Conservation (phyloP, 2,888 invertebrate genomes). For the Gandaritis pyraliata region DNA sequence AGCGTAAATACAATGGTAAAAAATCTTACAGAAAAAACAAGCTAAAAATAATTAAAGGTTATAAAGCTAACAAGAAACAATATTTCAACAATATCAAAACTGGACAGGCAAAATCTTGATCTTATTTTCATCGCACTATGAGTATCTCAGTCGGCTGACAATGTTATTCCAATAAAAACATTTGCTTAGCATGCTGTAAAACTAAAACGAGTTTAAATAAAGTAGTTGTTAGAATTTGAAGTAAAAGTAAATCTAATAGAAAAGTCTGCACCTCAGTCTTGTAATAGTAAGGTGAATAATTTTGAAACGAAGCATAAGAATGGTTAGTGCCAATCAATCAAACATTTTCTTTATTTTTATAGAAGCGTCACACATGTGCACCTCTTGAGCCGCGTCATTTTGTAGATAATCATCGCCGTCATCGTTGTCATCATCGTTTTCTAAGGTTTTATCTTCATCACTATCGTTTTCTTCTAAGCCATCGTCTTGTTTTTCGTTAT, state of each 20-base stretch:
- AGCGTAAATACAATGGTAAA: too few species aligned
- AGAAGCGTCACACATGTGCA: slow-evolving; percentile 57
- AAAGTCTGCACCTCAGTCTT: slow-evolving; percentile 4
- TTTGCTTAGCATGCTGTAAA: slow-evolving; percentile 28
- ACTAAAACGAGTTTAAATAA: neutral
- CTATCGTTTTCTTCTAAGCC: slow-evolving; percentile 47
- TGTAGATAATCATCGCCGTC: slow-evolving; percentile 47
- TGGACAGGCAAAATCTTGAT: neutral
- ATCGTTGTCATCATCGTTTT: slow-evolving; percentile 27
- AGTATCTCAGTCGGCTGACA: neutral
- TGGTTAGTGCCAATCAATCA: slow-evolving; percentile 69
- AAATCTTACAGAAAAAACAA: too few species aligned
- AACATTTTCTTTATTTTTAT: slow-evolving; percentile 42
- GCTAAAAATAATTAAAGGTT: too few species aligned
- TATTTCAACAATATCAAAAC: neutral
- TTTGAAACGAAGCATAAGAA: slow-evolving; percentile 51
- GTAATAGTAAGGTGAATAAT: slow-evolving; percentile 18
- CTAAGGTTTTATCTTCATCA: slow-evolving; percentile 32
- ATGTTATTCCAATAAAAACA: slow-evolving; percentile 28
- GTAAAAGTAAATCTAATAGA: neutral
- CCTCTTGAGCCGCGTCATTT: slow-evolving; percentile 54
- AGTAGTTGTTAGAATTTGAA: neutral
- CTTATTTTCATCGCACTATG: neutral
- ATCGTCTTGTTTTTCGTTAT: slow-evolving; percentile 27
- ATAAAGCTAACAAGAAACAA: too few species aligned